Conservation (phyloP, 2,113 vertebrate species). For the Ivindomyrus marchei region DNA sequence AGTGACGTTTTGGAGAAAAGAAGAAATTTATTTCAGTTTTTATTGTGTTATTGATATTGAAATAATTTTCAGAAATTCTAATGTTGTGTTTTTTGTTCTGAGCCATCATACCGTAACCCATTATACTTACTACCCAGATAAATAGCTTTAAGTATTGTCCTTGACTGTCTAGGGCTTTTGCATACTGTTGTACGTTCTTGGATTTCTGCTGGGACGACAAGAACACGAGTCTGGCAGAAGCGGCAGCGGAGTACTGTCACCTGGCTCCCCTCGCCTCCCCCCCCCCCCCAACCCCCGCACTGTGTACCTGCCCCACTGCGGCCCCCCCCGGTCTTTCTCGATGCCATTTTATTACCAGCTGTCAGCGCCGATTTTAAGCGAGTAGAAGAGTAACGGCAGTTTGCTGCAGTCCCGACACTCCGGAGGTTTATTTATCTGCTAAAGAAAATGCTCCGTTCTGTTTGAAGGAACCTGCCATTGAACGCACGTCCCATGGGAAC, state of each 20-base stretch:
- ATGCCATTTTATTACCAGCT: slow-evolving; percentile 7
- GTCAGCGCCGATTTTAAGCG: not conserved
- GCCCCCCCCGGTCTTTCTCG: not conserved
- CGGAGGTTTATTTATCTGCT: slow-evolving; percentile 1
- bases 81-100: not conserved
- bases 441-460: not conserved
- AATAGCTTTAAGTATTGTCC: not conserved
- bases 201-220: not conserved
- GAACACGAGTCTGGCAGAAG: not conserved
- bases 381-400: not conserved
- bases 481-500: not conserved
- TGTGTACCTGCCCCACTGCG: not conserved
- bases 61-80: not conserved
- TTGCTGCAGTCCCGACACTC: not conserved
- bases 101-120: not conserved
- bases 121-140: not conserved
- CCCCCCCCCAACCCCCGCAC: not conserved
- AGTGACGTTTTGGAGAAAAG: not conserved
- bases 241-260: not conserved
- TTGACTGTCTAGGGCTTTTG: not conserved
- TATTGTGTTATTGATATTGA: not conserved
- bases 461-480: not conserved
- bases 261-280: not conserved
- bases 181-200: not conserved
- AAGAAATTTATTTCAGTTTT: not conserved